phyloP scores from a whole-genome alignment of 2,797 vertebrate species.

The Epinephelus awoara region DNA sequence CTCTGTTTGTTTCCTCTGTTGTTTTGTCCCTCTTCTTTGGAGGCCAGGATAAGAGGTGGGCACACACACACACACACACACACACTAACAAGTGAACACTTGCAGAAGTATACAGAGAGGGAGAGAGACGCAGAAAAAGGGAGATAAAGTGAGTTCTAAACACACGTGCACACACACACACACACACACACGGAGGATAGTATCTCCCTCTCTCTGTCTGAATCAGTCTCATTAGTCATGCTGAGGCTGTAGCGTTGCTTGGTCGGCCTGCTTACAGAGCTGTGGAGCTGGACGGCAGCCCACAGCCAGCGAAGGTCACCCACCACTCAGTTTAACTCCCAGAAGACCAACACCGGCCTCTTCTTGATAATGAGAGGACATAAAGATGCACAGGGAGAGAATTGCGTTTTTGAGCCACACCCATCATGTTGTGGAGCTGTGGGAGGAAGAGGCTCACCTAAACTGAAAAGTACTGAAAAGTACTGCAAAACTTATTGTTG shows the following conservation, averaged over 20 bases:
- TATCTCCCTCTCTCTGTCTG: slow-evolving; percentile 64
- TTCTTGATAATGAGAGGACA: slow-evolving; percentile 58
- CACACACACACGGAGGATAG: slow-evolving; percentile 51
- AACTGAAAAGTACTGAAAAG: neutral
- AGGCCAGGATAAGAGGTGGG: slow-evolving; percentile 59
- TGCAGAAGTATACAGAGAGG: slow-evolving; percentile 25
- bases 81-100: slow-evolving; percentile 37
- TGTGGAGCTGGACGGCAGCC: slow-evolving; percentile 74
- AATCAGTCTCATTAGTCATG: slow-evolving; percentile 82
- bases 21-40: slow-evolving; percentile 54
- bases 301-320: slow-evolving; percentile 80
- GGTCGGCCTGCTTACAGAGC: slow-evolving; percentile 68
- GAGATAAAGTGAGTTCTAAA: slow-evolving; percentile 62
- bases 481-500: neutral
- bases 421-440: neutral
- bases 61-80: slow-evolving; percentile 9
- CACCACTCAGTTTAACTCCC: slow-evolving; percentile 72
- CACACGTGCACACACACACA: slow-evolving; percentile 25
- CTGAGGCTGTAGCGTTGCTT: slow-evolving; percentile 68
- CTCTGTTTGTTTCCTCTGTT: slow-evolving; percentile 56
- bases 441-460: neutral
- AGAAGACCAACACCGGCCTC: slow-evolving; percentile 46
- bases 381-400: slow-evolving; percentile 43
- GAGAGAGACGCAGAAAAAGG: slow-evolving; percentile 26
- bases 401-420: slow-evolving; percentile 17